Evolutionary conservation across 2,888 invertebrate species (phyloP), one percentile per base, ranked within the genome.

Genomic region (Meteorus colon): DNA sequence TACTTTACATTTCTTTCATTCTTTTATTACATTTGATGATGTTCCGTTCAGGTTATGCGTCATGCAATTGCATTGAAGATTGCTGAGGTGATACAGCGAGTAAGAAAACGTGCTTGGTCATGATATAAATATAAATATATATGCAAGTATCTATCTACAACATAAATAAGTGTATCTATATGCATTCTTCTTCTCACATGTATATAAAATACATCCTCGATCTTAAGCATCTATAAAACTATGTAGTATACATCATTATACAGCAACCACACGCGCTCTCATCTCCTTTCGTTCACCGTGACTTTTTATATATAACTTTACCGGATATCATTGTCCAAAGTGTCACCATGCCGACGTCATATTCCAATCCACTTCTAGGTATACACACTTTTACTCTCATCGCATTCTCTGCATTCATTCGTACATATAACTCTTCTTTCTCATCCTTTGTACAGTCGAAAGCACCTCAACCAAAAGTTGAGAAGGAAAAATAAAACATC

Each of bases 321-420:
- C 73, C 76, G 67, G 68, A 55, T 73, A 73, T 62, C 51, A 76
- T 73, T 67, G 63, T 76, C 19, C 8, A 59, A 76, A 73, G 71
- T 63, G 73, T 73, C 69, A 51, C 60, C 63, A 73, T 68, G 68
- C 68, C 69, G 73, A 65, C 60, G 67, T 66, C 62, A 62, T 55
- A 71, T 73, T 73, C 51, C 73, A 73, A 76, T 76, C 55, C 73
- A 76, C 73, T 76, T 69, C 60, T 41, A 16, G 24, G n/a, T 73
- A 24, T 73, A 68, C 63, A 62, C 48, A 60, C 29, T 34, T 24
- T 73, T 51, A 63, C 69, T 63, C 16, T 48, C 67, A 65, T 48
- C 45, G 51, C 37, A 48, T 66, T 24, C 59, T 45, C 59, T 66
- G 45, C 51, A 16, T 27, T 24, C 10, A 29, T 27, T 4, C 27